Base-by-base conservation (phyloP, 2,888 invertebrate genomes). In the Drosophila limbata region DNA sequence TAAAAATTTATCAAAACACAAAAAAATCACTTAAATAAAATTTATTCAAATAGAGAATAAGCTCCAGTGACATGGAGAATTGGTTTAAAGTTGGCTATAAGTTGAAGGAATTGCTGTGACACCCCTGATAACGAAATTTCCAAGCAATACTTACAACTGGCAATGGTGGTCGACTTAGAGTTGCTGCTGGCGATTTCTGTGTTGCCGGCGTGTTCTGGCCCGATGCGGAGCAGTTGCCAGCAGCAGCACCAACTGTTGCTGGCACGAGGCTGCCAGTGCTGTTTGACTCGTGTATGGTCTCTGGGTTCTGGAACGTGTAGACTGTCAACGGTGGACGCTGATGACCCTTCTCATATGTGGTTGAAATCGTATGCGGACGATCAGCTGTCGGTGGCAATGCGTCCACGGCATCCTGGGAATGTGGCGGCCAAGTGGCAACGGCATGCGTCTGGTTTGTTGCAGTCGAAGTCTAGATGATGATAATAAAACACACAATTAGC, bases 301-400 rank as follows among this genome's bases (percentile, higher is more conserved):
- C 95, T 15, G 96, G 96, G 75, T 96, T 96, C 93, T 96, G 96
- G 94, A 97, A 97, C 85, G 98, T 97, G 92, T 97, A 97, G 35
- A 96, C 96, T 73, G 96, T 96, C 35, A 98, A 93, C 1, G 97
- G 96, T 15, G 98, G 96, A 69, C 98, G 94, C 74, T 96, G 95
- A 93, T 97, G 97, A n/a, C 95, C 95, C 88, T 96, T 96, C 92
- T 97, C 97, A 91, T 98, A 98, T 9, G 96, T 97, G 75, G 97
- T 96, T 5, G 98, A 98, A 89, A 98, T 98, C 48, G 98, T 98
- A 91, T 98, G 98, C 1, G 98, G 98, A 73, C 98, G 94, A 77
- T 97, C 97, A 64, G 95, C 95, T 92, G 97, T 95, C 78, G 92
- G 91, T 55, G 91, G 90, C 73, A 91, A 76, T 51, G 83, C 72